phyloP scores from a whole-genome alignment of 1,140 invertebrate genomes.

The Drosophila jambulina region DNA sequence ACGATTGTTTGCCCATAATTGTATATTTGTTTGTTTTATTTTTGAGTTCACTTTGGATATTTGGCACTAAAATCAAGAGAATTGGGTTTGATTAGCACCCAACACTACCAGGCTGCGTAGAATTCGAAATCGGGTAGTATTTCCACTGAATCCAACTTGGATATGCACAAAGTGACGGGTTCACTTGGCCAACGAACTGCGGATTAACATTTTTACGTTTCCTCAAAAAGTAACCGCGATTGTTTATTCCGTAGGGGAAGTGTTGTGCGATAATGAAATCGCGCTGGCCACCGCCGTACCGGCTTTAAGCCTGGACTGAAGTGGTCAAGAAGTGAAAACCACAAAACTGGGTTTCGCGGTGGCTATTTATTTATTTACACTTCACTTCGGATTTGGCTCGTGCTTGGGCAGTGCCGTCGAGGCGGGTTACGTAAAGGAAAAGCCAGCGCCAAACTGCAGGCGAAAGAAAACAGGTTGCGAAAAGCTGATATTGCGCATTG shows the following conservation, averaged over 20 bases:
- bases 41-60: slow-evolving; percentile 21
- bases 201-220: slow-evolving; percentile 42
- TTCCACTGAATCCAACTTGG: slow-evolving; percentile 28
- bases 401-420: slow-evolving; percentile 42
- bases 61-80: slow-evolving; percentile 22
- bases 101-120: slow-evolving; percentile 22
- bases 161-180: slow-evolving; percentile 50
- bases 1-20: slow-evolving; percentile 44
- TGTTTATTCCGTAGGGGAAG: slow-evolving; percentile 63
- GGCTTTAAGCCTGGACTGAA: slow-evolving; percentile 20
- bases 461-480: slow-evolving; percentile 56
- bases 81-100: slow-evolving; percentile 19
- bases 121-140: slow-evolving; percentile 32
- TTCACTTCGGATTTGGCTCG: slow-evolving; percentile 41
- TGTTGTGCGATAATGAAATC: slow-evolving; percentile 81
- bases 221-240: slow-evolving; percentile 48
- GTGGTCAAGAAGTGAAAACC: slow-evolving; percentile 66
- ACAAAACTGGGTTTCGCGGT: slow-evolving; percentile 66
- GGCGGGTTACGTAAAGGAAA: slow-evolving; percentile 76
- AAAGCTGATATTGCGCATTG: slow-evolving; percentile 41
- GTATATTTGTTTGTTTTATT: slow-evolving; percentile 16
- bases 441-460: slow-evolving; percentile 59
- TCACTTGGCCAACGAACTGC: slow-evolving; percentile 71
- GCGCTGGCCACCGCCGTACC: slow-evolving; percentile 40
- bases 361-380: slow-evolving; percentile 36